Base-by-base conservation (phyloP, 2,797 vertebrate species). In the Cottoperca gobio region DNA sequence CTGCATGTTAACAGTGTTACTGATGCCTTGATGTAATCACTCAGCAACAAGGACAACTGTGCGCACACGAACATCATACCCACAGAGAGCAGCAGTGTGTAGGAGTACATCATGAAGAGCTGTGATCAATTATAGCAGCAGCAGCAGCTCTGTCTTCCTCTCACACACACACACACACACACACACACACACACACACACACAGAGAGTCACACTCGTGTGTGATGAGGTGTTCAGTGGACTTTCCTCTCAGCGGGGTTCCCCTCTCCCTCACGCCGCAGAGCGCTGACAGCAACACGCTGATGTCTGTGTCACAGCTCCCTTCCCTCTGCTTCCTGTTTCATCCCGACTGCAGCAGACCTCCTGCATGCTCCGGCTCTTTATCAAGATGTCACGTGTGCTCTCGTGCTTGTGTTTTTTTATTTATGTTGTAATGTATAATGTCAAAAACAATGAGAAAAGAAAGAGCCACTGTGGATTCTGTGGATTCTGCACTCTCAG, bases 221-320 rank as follows among this genome's bases (percentile, higher is more conserved):
- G 69, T 73, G 63, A 79, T 43, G 76, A 83, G 70, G 72, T 78
- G 68, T 64, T 85, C 55, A 14, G 76, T 69, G 84, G 86, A 83
- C 88, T 78, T 79, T 73, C 77, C 84, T 85, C 85, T 84, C 88
- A 64, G 86, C 77, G 39, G 87, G 87, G 80, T 67, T 77, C 70
- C 81, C 69, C 64, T 57, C 73, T 74, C 60, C 64, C 83, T 78
- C 83, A 71, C 46, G 40, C 76, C n/a, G 58, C 59, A 67, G 67
- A 78, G 84, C 33, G 46, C 59, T 87, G 86, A 89, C 89, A 89
- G 89, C 83, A 74, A 75, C 80, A 74, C 14, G 49, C 64, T 79
- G 83, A 85, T 54, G 86, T 86, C 78, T 88, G 86, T 74, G 68
- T 83, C 83, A 33, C 62, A 24, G 79, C 70, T 79, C 57, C 61